Base-by-base conservation (phyloP, 2,113 vertebrate genomes). In the Parus major region DNA sequence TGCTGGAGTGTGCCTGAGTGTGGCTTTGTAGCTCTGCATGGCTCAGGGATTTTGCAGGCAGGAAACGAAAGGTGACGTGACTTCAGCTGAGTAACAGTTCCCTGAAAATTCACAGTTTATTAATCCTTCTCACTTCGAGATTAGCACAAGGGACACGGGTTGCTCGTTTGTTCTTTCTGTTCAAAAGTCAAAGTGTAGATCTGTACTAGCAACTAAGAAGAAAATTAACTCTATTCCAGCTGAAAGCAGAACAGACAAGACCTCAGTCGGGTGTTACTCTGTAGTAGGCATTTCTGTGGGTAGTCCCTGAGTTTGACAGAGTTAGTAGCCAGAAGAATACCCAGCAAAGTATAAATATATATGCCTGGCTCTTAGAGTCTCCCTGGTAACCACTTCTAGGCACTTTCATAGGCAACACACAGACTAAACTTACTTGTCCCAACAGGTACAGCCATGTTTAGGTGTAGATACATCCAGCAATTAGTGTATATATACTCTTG, bases 81-180 rank as follows among this genome's bases (percentile, higher is more conserved):
- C 60, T 95, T 92, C 66, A 93, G 12, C 23, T 47, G 49, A 81
- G 31, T 44, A 87, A 63, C 5, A 49, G 36, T 77, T 92, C 52
- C 49, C 46, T 82, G 25, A 82, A 93, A 95, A 95, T 81, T 86
- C 55, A 82, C 10, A 28, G 27, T 86, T 78, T 95, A 88, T 79
- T 60, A 92, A 78, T 75, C 39, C 36, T 81, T 90, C 75, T 89
- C 65, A 12, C 68, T 71, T 86, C 1, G 5, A 65, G 56, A 60
- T 72, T 70, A 91, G 75, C 49, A 78, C 83, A 85, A 92, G 29
- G 5, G 46, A 85, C 1, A 2, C 18, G 86, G 41, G 9, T 72
- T 89, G 6, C 47, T 85, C 4, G 0, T 25, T 88, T 76, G 24
- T 64, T 80, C 61, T 85, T 88, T 79, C 65, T 61, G 29, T 82